Evolutionary conservation across 2,797 vertebrate genomes (phyloP).

Genomic region (Darevskia nairensis): DNA sequence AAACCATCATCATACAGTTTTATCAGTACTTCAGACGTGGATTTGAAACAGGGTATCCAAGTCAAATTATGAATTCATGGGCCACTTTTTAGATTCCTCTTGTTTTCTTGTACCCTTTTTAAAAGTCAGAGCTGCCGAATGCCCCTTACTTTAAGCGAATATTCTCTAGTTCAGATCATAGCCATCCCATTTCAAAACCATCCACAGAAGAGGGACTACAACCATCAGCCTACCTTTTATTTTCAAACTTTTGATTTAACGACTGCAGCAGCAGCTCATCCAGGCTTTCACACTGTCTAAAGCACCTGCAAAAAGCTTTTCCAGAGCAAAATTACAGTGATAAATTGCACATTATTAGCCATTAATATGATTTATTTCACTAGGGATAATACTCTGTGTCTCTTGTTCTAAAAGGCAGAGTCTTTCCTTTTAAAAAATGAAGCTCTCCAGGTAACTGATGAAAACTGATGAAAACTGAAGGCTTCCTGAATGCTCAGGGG

Average conservation of each 20-base stretch:
- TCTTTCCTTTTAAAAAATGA: neutral
- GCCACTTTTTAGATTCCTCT: neutral
- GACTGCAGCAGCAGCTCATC: neutral
- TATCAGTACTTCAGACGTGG: too few relatives aligned
- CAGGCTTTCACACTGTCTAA: neutral
- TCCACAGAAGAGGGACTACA: neutral
- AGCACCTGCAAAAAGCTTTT: constrained; percentile 7
- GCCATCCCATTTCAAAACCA: neutral
- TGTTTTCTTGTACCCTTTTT: neutral
- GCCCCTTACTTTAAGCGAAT: neutral
- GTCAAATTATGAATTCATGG: neutral
- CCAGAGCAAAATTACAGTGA: constrained; percentile 4
- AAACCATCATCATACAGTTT: too few relatives aligned
- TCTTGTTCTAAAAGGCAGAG: constrained; percentile 13
- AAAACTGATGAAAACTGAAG: too few relatives aligned
- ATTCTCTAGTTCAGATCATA: neutral
- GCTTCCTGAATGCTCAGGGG: too few relatives aligned
- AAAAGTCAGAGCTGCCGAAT: neutral
- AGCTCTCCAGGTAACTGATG: neutral
- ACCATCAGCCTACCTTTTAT: neutral
- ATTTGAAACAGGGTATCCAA: neutral
- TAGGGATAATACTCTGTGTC: neutral
- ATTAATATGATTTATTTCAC: constrained; percentile 33
- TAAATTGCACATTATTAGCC: constrained; percentile 18
- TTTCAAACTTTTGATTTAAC: constrained; percentile 25